Conservation (phyloP, 1,140 invertebrate species). For the Oedothorax gibbosus region DNA sequence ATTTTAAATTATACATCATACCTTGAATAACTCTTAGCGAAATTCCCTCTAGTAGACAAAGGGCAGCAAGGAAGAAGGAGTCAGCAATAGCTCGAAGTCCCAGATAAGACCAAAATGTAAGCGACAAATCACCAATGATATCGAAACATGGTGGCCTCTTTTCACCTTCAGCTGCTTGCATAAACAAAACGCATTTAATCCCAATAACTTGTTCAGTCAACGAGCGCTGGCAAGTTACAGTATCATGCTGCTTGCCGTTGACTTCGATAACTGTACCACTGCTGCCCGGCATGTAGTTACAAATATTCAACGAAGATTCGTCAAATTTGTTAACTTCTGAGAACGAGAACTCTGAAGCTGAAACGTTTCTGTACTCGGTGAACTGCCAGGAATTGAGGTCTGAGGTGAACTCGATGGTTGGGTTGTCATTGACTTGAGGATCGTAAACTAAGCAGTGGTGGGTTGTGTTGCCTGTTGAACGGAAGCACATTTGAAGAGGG, state of each 20-base stretch:
- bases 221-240: conserved; percentile 59
- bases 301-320: conserved; percentile 27
- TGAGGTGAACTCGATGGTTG: conserved; percentile 61
- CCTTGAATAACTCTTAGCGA: conserved; percentile 43
- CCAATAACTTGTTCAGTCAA: conserved; percentile 10
- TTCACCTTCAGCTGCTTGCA: conserved; percentile 33
- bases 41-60: conserved; percentile 61
- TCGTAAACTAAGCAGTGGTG: conserved; percentile 61
- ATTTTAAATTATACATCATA: neutral
- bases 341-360: conserved; percentile 30
- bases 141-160: conserved; percentile 57
- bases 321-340: neutral
- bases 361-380: conserved; percentile 49
- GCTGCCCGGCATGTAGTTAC: conserved; percentile 57
- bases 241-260: conserved; percentile 42
- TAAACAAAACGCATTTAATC: conserved; percentile 60
- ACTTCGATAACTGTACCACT: conserved; percentile 59
- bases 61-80: conserved; percentile 53
- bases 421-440: conserved; percentile 48
- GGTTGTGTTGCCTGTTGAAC: conserved; percentile 5
- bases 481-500: conserved; percentile 63
- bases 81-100: conserved; percentile 61
- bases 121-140: conserved; percentile 54
- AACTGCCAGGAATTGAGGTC: conserved; percentile 62
- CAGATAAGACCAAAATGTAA: conserved; percentile 63